These are phyloP conservation scores for Anthopleura sola DNA, from an alignment of 64 coral and sea anemone species.

Conservation along the genomic window DNA sequence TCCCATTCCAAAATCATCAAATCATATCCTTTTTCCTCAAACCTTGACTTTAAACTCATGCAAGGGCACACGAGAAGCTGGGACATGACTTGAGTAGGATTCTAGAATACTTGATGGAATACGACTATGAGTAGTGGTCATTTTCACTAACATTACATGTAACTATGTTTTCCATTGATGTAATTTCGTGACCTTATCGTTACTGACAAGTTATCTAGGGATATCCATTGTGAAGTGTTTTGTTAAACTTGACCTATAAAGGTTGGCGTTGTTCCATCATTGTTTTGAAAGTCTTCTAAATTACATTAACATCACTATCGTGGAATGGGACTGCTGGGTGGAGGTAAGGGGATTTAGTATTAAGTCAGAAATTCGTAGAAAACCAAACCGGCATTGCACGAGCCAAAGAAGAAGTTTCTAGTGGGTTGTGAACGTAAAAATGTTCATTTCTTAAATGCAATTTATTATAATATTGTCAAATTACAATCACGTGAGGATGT, in stretches of 20 bases:
- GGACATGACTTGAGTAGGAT: neutral
- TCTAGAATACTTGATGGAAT: neutral
- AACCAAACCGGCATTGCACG: too few species aligned
- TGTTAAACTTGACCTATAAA: neutral
- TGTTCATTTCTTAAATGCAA: too few species aligned
- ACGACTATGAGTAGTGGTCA: neutral
- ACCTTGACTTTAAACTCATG: neutral
- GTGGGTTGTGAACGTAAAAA: too few species aligned
- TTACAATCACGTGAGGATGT: too few species aligned
- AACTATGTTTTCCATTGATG: neutral
- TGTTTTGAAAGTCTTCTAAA: neutral
- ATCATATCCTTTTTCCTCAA: neutral
- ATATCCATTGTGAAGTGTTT: neutral
- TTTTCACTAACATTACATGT: too few species aligned
- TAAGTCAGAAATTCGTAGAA: too few species aligned
- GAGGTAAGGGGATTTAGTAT: too few species aligned
- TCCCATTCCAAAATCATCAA: neutral
- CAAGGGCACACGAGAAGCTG: neutral
- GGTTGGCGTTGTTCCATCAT: constrained; percentile 7
- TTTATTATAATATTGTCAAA: too few species aligned
- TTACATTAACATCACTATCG: neutral
- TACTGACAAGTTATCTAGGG: neutral
- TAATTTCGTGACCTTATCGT: neutral
- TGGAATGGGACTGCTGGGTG: too few species aligned
- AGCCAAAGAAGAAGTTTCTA: too few species aligned